phyloP scores from a whole-genome alignment of 2,113 vertebrate species.

The Tragelaphus scriptus region DNA sequence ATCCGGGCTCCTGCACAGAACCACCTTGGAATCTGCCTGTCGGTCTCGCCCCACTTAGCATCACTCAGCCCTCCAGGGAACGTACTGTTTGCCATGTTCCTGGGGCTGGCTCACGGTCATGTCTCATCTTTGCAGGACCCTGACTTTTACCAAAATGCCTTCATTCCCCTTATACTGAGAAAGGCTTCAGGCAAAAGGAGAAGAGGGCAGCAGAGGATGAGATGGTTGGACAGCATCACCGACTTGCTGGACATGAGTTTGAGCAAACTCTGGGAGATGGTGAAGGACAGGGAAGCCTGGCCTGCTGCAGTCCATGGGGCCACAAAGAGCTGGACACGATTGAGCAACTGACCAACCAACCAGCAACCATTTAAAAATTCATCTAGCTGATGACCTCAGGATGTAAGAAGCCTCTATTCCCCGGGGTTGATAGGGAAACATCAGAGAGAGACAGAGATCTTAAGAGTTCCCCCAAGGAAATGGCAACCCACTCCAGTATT shows the following conservation, averaged over 20 bases:
- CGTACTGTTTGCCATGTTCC: slow-evolving; percentile 9
- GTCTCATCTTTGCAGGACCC: slow-evolving; percentile 2
- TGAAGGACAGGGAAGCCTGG: not conserved
- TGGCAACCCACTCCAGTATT: not conserved
- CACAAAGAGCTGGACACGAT: accelerated
- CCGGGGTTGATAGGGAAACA: not conserved
- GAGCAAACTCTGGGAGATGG: not conserved
- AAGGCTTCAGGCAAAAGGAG: not conserved
- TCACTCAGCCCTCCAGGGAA: slow-evolving; percentile 8
- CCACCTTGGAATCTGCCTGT: not conserved
- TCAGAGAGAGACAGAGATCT: not conserved
- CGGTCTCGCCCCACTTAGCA: slow-evolving; percentile 19
- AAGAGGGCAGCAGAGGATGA: not conserved
- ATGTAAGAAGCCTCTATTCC: not conserved
- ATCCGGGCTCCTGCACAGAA: not conserved
- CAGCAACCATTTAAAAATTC: not conserved
- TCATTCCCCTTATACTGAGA: not conserved
- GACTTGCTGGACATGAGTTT: not conserved
- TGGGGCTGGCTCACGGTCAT: not conserved
- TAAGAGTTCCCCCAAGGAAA: not conserved
- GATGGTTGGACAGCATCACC: not conserved
- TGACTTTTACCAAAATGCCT: slow-evolving; percentile 38
- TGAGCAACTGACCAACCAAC: not conserved
- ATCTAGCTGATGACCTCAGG: not conserved
- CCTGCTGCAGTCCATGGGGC: accelerated